Evolutionary conservation across 2,888 invertebrate genomes (phyloP).

Genomic region (Metopia argyrocephala): DNA sequence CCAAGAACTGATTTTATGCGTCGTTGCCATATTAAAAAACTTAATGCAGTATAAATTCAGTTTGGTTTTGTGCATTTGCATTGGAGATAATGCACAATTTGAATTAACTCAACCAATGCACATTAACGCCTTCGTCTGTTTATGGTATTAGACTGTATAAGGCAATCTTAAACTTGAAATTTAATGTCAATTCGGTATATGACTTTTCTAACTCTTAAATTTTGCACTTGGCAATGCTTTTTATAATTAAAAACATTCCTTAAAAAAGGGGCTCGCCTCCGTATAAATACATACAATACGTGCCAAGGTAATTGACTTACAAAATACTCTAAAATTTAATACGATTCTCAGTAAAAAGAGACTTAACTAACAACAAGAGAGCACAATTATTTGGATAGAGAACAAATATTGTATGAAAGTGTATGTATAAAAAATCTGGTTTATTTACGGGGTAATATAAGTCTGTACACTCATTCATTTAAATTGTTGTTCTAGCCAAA

Average conservation of each 20-base stretch:
- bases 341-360: conserved; percentile 32
- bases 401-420: not conserved
- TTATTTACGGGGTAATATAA: conserved; percentile 45
- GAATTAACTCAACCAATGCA: too few relatives aligned
- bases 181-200: too few relatives aligned
- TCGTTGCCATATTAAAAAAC: too few relatives aligned
- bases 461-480: conserved; percentile 29
- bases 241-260: conserved; percentile 64
- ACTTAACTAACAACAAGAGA: not conserved
- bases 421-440: conserved; percentile 42
- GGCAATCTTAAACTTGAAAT: too few relatives aligned
- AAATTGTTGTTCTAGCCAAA: conserved; percentile 22
- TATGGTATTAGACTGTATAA: too few relatives aligned
- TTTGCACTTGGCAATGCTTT: conserved; percentile 67
- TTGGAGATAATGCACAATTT: too few relatives aligned
- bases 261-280: conserved; percentile 84
- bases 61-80: too few relatives aligned
- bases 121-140: too few relatives aligned
- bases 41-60: too few relatives aligned
- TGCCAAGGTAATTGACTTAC: conserved; percentile 66
- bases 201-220: not conserved
- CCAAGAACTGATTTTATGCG: too few relatives aligned
- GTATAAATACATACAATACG: conserved; percentile 82
- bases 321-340: conserved; percentile 54
- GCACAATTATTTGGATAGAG: conserved; percentile 5